Evolutionary conservation across 2,797 vertebrate genomes (phyloP), one percentile per base, ranked within the genome.

Genomic region (Loris lydekkerianus): DNA sequence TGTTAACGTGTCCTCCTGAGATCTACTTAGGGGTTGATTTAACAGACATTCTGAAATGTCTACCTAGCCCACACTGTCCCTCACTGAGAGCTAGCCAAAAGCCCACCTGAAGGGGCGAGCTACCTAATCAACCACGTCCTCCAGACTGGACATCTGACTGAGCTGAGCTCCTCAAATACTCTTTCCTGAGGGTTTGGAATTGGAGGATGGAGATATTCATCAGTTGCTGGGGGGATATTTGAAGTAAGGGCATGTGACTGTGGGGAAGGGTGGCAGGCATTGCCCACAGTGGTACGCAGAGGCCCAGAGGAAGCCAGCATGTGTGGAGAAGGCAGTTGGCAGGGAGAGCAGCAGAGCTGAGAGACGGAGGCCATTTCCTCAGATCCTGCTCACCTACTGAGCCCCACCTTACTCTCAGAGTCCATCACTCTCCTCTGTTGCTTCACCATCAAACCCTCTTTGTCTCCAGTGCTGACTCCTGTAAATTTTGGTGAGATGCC

Each of bases 1-100:
- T 96, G 56, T 23, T 78, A 96, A 93, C 86, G 67, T 83, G n/a
- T 58, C 76, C 53, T 89, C 83, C 94, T 17, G 61, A 92, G 76
- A 37, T 43, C 76, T 73, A 31, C 34, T 61, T 14, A 53, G 2
- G 20, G 25, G 43, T 43, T 14, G 0, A 3, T 65, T 69, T 70
- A 72, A 86, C 61, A 61, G 27, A 58, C 11, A 60, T 27, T 25
- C 25, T 10, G 17, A 46, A 61, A 8, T 10, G 8, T 60, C 80
- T 49, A n/a, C 58, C 56, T 13, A 17, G 25, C 34, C 56, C 17
- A 25, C 3, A 4, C 1, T 9, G 31, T 25, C 20, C 20, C 2
- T 20, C 61, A 49, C 76, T n/a, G 10, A 86, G 15, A 85, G 27
- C 13, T 1, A 25, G 27, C 67, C 0, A 0, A n/a, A 83, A 87